Base-by-base conservation (phyloP, 1,140 invertebrate genomes). In the Cydia splendana region DNA sequence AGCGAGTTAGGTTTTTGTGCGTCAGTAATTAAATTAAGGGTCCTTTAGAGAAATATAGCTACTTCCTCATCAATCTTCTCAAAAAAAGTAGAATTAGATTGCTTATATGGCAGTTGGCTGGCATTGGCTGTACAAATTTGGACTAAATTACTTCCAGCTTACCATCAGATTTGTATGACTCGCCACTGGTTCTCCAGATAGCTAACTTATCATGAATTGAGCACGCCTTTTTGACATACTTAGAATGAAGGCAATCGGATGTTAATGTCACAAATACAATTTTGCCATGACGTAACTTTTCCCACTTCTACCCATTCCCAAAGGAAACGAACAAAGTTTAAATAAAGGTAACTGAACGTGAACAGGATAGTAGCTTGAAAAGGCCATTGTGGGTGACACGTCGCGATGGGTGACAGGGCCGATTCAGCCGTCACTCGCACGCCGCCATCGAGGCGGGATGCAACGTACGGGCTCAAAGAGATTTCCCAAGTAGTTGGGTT, bases 371-470 rank as follows among this genome's bases (percentile, higher is more conserved):
- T 24, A 15, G 67, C 30, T 38, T 71, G 67, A 71, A 71, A 71
- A 42, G 34, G 15, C 67, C 67, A 42, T 71, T 71, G 67, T 71
- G 15, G 30, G 34, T 38, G 67, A 30, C 30, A 69, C 67, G 77
- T 74, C 65, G 48, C 76, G 75, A 74, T 74, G 76, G 57, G 76
- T 69, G 74, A 71, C 74, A 80, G 76, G 78, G 75, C 76, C 75
- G 78, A 85, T 85, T 82, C 80, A 86, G 79, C 81, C 77, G 85
- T 85, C 83, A 82, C 74, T 83, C 75, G 74, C 80, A 82, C 77
- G 74, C 62, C 81, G 81, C 80, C 83, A 79, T 65, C 71, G 57
- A 62, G 57, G 57, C 20, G 57, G 57, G 10, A 24, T 62, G 57
- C 57, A 62, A 62, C 20, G 20, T 62, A 12, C 20, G 57, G 20